phyloP scores from a whole-genome alignment of 1,140 invertebrate species.

The Lutraria rhynchaena region DNA sequence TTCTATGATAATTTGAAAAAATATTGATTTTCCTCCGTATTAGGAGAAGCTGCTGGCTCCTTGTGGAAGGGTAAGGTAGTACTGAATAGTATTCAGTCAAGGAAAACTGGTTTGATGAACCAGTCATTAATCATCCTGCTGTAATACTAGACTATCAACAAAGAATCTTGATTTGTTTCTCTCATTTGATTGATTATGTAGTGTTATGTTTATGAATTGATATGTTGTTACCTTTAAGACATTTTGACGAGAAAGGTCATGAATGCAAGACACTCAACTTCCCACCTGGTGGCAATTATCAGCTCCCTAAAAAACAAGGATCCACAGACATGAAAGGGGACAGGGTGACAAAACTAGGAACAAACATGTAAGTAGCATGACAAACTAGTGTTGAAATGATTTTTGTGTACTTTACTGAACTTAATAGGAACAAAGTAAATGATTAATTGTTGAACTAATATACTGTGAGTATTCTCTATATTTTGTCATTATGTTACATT shows the following conservation, averaged over 20 bases:
- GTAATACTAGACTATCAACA: too few relatives aligned
- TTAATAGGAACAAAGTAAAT: neutral
- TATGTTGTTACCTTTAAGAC: slow-evolving; percentile 57
- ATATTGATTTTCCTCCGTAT: too few relatives aligned
- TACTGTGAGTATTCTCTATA: slow-evolving; percentile 1
- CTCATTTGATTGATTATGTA: too few relatives aligned
- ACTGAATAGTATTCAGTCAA: too few relatives aligned
- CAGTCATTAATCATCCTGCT: neutral
- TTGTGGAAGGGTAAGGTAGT: too few relatives aligned
- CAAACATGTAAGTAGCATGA: slow-evolving; percentile 82
- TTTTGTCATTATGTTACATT: neutral
- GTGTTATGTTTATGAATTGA: too few relatives aligned
- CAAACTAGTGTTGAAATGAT: too few relatives aligned
- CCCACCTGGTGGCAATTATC: slow-evolving; percentile 66
- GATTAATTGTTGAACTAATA: neutral
- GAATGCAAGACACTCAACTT: slow-evolving; percentile 69
- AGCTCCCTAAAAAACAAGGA: slow-evolving; percentile 67
- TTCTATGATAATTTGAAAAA: too few relatives aligned
- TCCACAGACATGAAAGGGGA: slow-evolving; percentile 80
- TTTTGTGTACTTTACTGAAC: neutral
- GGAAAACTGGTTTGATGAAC: too few relatives aligned
- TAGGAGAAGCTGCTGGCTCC: too few relatives aligned
- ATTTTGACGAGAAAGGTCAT: slow-evolving; percentile 61
- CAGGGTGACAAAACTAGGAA: slow-evolving; percentile 79
- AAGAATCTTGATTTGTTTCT: too few relatives aligned